Percentiles rank a stretch among this genome's conserved stretches.
Evolutionary conservation across 2,888 invertebrate genomes (phyloP).

Genomic region (Cryptophagus acutangulus): DNA sequence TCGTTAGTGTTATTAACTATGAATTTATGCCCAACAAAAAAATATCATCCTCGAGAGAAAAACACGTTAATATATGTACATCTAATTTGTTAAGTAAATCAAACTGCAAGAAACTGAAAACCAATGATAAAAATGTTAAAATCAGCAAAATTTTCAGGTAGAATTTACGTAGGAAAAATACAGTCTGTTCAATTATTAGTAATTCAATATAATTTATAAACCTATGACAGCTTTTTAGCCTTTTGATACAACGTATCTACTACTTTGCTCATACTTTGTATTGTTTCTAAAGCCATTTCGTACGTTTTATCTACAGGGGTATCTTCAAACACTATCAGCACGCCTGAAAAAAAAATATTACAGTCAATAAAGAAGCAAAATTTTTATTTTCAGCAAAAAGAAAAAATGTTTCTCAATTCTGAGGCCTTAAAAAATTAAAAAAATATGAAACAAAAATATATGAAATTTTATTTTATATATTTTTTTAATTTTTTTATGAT

Average conservation of each 20-base stretch:
- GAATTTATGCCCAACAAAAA: no score
- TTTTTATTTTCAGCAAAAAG: no score
- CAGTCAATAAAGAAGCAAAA: no score
- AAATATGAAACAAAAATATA: no score
- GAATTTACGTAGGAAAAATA: constrained; percentile 38
- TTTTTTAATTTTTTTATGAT: no score
- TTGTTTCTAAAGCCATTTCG: constrained; percentile 93
- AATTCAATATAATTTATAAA: constrained; percentile 24
- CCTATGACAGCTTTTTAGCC: constrained; percentile 94
- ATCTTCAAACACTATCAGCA: constrained; percentile 96
- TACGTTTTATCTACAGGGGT: constrained; percentile 93
- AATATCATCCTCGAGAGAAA: constrained; percentile 26
- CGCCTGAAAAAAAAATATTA: constrained; percentile 55
- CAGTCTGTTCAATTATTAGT: constrained; percentile 34
- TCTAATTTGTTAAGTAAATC: constrained; percentile 12
- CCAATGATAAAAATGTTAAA: constrained; percentile 1
- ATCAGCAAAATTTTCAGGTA: not conserved
- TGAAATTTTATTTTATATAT: no score
- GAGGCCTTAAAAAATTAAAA: constrained; percentile 4
- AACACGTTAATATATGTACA: constrained; percentile 30
- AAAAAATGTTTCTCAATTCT: not conserved
- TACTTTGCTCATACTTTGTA: constrained; percentile 99
- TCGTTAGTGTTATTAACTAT: no score
- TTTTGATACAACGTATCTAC: constrained; percentile 99
- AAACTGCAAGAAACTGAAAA: not conserved